These are phyloP conservation scores for Synanceia verrucosa DNA, from an alignment of 2,797 vertebrate species.

Conservation along the genomic window DNA sequence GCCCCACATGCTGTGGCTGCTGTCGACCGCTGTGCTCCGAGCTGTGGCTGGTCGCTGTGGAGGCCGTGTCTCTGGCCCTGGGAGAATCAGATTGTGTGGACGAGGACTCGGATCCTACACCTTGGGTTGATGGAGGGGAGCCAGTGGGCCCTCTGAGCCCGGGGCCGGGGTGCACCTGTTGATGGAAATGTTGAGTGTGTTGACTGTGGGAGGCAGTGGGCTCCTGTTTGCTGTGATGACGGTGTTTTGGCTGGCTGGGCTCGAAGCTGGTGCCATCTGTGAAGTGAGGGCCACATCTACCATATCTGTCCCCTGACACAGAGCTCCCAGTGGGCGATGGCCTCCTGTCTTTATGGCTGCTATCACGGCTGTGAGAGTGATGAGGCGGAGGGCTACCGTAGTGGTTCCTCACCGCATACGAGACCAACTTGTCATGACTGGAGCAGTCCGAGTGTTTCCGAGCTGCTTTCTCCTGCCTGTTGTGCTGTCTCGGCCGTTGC, in stretches of 20 bases:
- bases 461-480: slow-evolving; percentile 39
- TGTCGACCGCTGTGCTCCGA: slow-evolving; percentile 67
- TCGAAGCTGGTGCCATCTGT: slow-evolving; percentile 78
- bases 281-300: slow-evolving; percentile 48
- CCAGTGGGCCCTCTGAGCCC: background rate
- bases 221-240: slow-evolving; percentile 46
- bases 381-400: slow-evolving; percentile 56
- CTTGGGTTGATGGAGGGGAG: slow-evolving; percentile 34
- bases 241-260: slow-evolving; percentile 54
- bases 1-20: slow-evolving; percentile 26
- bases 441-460: slow-evolving; percentile 52
- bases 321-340: slow-evolving; percentile 36
- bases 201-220: slow-evolving; percentile 24
- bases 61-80: slow-evolving; percentile 63
- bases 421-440: slow-evolving; percentile 54
- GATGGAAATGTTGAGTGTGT: slow-evolving; percentile 34
- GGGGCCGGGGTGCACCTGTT: slow-evolving; percentile 18
- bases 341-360: slow-evolving; percentile 52
- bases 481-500: slow-evolving; percentile 40
- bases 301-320: slow-evolving; percentile 49
- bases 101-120: slow-evolving; percentile 69
- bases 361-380: slow-evolving; percentile 26
- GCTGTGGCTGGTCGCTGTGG: slow-evolving; percentile 62
- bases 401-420: slow-evolving; percentile 47
- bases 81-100: slow-evolving; percentile 75